Base-by-base conservation (phyloP, 2,888 invertebrate genomes). In the Archips crataeganus region DNA sequence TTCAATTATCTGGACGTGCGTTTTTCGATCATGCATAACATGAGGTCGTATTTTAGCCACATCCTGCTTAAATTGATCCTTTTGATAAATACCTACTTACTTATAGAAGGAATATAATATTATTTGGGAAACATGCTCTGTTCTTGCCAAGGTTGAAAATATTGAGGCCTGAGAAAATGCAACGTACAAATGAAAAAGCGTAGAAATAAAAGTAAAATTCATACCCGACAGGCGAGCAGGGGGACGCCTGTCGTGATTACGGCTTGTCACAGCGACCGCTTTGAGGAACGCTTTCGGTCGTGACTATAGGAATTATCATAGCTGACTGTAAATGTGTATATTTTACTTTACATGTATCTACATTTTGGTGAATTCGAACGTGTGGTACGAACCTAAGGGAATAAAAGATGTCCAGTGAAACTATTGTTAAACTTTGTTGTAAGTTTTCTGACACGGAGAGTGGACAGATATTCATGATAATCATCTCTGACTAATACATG, bases 221-320 rank as follows among this genome's bases (percentile, higher is more conserved):
- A 34, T 49, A n/a, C 42, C 23, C 34, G 64, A 64, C 64, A 49
- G 64, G 34, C 34, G 49, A n/a, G 34, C 64, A 32, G 9, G 34
- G 63, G 64, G 64, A 49, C 47, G 64, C 49, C 47, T 49, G 63
- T 47, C 64, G 34, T 34, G 47, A 64, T 64, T 64, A 64, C 64
- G 5, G 34, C 39, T n/a, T 39, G 60, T 60, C 60, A 60, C 39
- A 32, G 57, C 32, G 32, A 57, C 49, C 49, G 32, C 34, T 47
- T 32, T 64, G 64, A 64, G 47, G 8, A 64, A 49, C 47, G 62
- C 42, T 13, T 49, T 64, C 34, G 11, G 34, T 11, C n/a, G 34
- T 49, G 64, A 49, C 49, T 49, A n/a, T 49, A n/a, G 45, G 32
- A 23, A n/a, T 23, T 23, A 23, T 64, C 45, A 34, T 64, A 34